These are phyloP conservation scores for Pseudomyrmex pallidus DNA, from an alignment of 1,140 invertebrate species.

Conservation along the genomic window DNA sequence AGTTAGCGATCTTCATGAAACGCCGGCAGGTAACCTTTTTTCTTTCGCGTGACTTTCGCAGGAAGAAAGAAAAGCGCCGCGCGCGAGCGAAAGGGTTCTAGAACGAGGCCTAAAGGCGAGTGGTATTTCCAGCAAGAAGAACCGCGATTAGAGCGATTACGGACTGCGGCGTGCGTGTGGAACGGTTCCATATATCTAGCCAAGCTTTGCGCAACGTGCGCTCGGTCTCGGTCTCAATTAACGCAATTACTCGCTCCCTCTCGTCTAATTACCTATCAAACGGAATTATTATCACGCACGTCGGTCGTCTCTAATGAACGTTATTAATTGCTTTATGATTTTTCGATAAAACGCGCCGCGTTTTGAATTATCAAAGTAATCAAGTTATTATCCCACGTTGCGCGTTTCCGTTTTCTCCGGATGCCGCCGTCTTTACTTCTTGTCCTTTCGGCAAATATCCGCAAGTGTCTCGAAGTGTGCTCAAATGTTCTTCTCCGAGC, in stretches of 20 bases:
- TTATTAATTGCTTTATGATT: conserved; percentile 85
- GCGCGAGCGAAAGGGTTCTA: conserved; percentile 19
- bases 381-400: conserved; percentile 81
- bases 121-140: conserved; percentile 63
- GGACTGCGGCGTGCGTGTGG: conserved; percentile 66
- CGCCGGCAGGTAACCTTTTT: conserved; percentile 43
- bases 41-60: conserved; percentile 48
- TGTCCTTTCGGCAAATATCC: neutral
- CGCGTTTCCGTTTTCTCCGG: conserved; percentile 52
- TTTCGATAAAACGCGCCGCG: conserved; percentile 81
- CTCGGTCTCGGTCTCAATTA: conserved; percentile 78
- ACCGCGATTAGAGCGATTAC: conserved; percentile 71
- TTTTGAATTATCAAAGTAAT: conserved; percentile 61
- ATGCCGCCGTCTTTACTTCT: neutral
- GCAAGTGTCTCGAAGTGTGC: conserved; percentile 5
- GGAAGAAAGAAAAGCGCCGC: conserved; percentile 49
- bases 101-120: conserved; percentile 35
- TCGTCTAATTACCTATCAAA: conserved; percentile 83
- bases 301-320: conserved; percentile 80
- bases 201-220: conserved; percentile 75
- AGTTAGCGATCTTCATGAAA: conserved; percentile 50
- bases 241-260: conserved; percentile 81
- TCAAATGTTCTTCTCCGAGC: conserved; percentile 17
- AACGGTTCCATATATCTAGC: conserved; percentile 75
- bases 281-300: conserved; percentile 77